Evolutionary conservation across 2,797 vertebrate genomes (phyloP).

Genomic region (Sphenopsis melanotis): DNA sequence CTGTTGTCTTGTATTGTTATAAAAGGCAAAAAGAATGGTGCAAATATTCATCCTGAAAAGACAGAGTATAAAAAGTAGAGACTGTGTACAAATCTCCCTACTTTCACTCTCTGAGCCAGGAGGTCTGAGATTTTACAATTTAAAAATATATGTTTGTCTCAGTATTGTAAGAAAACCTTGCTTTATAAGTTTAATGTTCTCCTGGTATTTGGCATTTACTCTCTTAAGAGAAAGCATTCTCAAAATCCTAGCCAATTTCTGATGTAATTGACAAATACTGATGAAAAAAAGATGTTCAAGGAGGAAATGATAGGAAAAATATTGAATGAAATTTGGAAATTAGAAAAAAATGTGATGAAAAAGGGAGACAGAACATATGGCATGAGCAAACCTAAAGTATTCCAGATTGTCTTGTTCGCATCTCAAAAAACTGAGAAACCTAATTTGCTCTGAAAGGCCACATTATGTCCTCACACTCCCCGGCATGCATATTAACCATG

Average conservation of each 20-base stretch:
- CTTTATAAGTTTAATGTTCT: background rate
- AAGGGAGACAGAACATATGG: background rate
- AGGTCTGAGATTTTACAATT: background rate
- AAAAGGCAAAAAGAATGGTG: background rate
- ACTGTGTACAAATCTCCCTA: background rate
- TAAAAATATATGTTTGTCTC: background rate
- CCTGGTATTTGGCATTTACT: background rate
- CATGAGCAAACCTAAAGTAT: background rate
- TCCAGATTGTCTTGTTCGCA: background rate
- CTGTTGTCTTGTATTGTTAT: background rate
- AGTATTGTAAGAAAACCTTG: background rate
- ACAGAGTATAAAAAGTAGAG: background rate
- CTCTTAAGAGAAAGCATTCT: background rate
- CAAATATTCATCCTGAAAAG: background rate
- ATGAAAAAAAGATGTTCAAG: background rate
- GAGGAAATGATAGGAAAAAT: background rate
- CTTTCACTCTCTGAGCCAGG: background rate
- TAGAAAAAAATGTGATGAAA: background rate
- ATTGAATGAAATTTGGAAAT: background rate
- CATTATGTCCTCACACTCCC: background rate
- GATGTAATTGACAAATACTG: background rate
- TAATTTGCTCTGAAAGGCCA: background rate
- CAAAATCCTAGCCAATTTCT: background rate
- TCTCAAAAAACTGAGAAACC: background rate
- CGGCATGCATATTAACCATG: background rate